phyloP scores from a whole-genome alignment of 2,888 invertebrate species.

The Steinernema scapterisci region DNA sequence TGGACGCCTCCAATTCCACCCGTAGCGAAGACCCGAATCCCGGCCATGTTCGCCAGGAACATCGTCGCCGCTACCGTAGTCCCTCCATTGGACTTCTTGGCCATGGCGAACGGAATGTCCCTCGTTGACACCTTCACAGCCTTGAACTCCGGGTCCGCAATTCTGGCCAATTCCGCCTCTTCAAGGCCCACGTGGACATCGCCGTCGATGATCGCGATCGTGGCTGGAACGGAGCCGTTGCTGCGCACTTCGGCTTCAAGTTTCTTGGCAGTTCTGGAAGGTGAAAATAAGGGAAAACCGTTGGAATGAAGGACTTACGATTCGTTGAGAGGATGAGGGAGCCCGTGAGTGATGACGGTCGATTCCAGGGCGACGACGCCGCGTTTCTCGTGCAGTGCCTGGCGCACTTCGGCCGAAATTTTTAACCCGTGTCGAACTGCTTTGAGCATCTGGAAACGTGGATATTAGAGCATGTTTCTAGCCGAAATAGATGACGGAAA shows the following conservation, averaged over 20 bases:
- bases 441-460: background rate
- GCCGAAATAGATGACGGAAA: too few species aligned
- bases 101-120: constrained; percentile 60
- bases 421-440: constrained; percentile 23
- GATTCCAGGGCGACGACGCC: constrained; percentile 89
- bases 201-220: constrained; percentile 85
- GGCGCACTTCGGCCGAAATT: constrained; percentile 44
- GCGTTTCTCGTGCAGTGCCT: constrained; percentile 46
- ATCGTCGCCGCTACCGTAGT: constrained; percentile 96
- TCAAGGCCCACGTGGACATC: constrained; percentile 71
- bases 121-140: constrained; percentile 81
- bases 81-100: constrained; percentile 77
- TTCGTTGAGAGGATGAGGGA: constrained; percentile 90
- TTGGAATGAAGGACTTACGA: constrained; percentile 69
- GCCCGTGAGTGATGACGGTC: constrained; percentile 96
- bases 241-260: constrained; percentile 78
- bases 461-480: too few species aligned
- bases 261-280: constrained; percentile 76
- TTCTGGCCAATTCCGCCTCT: constrained; percentile 73
- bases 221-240: constrained; percentile 83
- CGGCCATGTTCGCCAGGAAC: constrained; percentile 80
- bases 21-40: constrained; percentile 89
- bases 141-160: constrained; percentile 74
- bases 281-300: too few species aligned
- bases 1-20: constrained; percentile 87